Base-by-base conservation (phyloP, 2,797 vertebrate species). In the Lithobates pipiens region DNA sequence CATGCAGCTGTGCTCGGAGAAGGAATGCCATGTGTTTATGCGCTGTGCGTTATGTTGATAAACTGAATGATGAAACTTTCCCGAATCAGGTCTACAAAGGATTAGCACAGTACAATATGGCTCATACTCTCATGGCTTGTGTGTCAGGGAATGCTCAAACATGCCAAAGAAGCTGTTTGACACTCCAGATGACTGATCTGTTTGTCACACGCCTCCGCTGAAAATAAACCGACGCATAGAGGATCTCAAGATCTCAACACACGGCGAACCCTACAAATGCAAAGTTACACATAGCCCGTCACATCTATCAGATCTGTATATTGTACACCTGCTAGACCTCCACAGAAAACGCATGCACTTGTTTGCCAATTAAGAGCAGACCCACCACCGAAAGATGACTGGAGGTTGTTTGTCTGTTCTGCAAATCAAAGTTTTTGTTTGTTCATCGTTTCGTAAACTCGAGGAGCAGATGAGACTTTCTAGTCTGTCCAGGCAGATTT, bases 201-300 rank as follows among this genome's bases (percentile, higher is more conserved):
- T 80, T 73, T 85, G 77, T 80, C 77, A 67, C 61, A 80, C 70
- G 70, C 77, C 70, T 73, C 61, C 84, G 27, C 63, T 27, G 13
- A 80, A 80, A 80, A 75, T 80, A 80, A 80, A 75, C 84, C n/a
- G 36, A 75, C 16, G 44, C 13, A 11, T 10, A 75, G 50, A 79
- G 36, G 39, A 67, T 74, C 39, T 39, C 34, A 32, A 50, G 39
- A 67, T 74, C 39, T 39, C 34, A 32, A 50, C 69, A 74, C 42
- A 65, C 54, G 57, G 13, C 36, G 54, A 72, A 71, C 67, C 69
- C 44, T 39, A 13, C 25, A 34, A 73, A 79, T 72, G 71, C 23
- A 65, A 65, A 67, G 61, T 25, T 23, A 63, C 57, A n/a, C 23
- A 71, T 46, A 65, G 7, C 3, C 68, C 57, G 32, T n/a, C 25